phyloP scores from a whole-genome alignment of 2,113 vertebrate species.

The Hypanus sabinus region DNA sequence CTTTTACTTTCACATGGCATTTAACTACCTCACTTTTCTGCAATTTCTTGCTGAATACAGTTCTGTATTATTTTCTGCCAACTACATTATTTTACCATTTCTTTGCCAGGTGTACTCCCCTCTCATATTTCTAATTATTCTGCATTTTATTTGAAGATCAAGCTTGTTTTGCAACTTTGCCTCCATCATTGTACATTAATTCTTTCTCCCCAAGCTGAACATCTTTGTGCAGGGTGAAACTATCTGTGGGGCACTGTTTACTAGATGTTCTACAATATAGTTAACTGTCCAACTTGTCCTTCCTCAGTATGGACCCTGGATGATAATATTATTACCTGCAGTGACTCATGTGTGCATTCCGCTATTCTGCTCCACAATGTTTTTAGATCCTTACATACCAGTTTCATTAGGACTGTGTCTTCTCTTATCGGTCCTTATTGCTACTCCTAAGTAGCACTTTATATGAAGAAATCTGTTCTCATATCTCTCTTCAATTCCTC shows the following conservation, averaged over 20 bases:
- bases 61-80: slow-evolving; percentile 1
- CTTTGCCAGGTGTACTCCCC: not conserved
- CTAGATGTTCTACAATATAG: not conserved
- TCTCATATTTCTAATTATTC: not conserved
- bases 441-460: not conserved
- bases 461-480: not conserved
- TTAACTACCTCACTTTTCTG: slow-evolving; percentile 27
- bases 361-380: not conserved
- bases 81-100: not conserved
- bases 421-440: not conserved
- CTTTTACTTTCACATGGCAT: not conserved
- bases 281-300: not conserved
- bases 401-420: not conserved
- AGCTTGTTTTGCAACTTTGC: not conserved
- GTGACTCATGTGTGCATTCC: not conserved
- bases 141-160: not conserved
- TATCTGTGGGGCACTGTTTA: not conserved
- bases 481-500: not conserved
- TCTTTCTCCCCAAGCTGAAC: not conserved
- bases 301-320: not conserved
- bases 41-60: not conserved
- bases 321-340: not conserved
- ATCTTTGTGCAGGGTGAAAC: not conserved
- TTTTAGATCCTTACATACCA: not conserved
- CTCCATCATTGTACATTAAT: not conserved